Evolutionary conservation across 2,888 invertebrate genomes (phyloP).

Genomic region (Euphydryas editha): DNA sequence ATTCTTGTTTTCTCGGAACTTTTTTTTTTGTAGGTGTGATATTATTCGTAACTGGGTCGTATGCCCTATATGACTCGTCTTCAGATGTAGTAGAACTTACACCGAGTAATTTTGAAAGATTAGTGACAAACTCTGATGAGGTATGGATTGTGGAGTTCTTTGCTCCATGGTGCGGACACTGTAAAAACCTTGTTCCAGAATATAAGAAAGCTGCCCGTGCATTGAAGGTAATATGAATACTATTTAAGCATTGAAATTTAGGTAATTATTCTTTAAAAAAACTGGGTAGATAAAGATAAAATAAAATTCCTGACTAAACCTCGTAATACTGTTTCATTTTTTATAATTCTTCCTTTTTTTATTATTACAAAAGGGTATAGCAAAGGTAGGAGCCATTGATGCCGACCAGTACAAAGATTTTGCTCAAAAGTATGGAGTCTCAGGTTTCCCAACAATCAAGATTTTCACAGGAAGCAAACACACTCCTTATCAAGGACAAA

Average conservation of each 20-base stretch:
- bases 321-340: neutral
- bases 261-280: neutral
- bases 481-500: constrained; percentile 91
- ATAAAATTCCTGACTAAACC: too few relatives aligned
- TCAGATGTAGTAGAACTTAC: constrained; percentile 94
- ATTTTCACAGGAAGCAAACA: constrained; percentile 96
- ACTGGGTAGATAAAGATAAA: too few relatives aligned
- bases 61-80: constrained; percentile 85
- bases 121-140: constrained; percentile 92
- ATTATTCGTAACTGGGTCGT: constrained; percentile 62
- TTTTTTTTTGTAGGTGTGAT: constrained; percentile 61
- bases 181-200: constrained; percentile 95
- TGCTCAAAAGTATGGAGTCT: constrained; percentile 90
- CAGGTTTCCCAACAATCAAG: constrained; percentile 98
- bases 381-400: constrained; percentile 97
- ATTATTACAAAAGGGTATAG: constrained; percentile 87
- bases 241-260: neutral
- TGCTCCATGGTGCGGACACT: constrained; percentile 98
- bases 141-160: constrained; percentile 98
- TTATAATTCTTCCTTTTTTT: constrained; percentile 10
- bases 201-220: constrained; percentile 97
- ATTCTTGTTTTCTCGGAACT: constrained; percentile 20
- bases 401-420: constrained; percentile 94
- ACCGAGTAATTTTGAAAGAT: constrained; percentile 92
- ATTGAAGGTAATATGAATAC: constrained; percentile 86